These are phyloP conservation scores for Rachycentron canadum DNA, from an alignment of 2,797 vertebrate species.

Conservation along the genomic window DNA sequence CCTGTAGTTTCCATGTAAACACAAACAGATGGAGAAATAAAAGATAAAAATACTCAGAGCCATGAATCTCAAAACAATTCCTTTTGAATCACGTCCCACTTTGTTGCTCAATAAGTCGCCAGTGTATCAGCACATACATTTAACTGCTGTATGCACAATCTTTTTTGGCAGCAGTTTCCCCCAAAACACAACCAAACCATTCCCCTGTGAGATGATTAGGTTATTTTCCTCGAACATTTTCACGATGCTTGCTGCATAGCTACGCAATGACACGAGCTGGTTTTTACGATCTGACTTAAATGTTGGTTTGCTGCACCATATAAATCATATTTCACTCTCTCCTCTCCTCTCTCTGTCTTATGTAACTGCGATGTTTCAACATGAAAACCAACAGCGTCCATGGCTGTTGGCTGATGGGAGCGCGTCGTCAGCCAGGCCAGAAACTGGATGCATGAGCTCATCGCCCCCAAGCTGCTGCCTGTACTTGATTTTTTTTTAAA, in stretches of 20 bases:
- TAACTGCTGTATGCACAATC: background rate
- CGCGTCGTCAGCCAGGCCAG: conserved; percentile 18
- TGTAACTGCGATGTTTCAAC: conserved; percentile 49
- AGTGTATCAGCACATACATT: background rate
- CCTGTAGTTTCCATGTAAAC: conserved; percentile 65
- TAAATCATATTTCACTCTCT: conserved; percentile 62
- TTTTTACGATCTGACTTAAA: conserved; percentile 63
- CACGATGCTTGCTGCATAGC: conserved; percentile 43
- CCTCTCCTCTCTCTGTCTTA: conserved; percentile 34
- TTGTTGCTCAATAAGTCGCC: background rate
- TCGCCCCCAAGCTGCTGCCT: conserved; percentile 41
- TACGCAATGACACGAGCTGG: conserved; percentile 40
- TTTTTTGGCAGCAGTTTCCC: background rate
- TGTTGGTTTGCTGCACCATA: conserved; percentile 39
- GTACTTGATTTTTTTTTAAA: conserved; percentile 3
- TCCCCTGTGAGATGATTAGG: conserved; percentile 19
- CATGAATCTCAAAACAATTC: conserved; percentile 21
- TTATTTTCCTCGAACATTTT: conserved; percentile 17
- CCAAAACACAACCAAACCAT: conserved; percentile 31
- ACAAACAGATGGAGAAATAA: conserved; percentile 55
- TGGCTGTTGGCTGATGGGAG: conserved; percentile 40
- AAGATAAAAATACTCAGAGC: conserved; percentile 56
- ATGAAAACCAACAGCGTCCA: conserved; percentile 26
- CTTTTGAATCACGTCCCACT: conserved; percentile 8
- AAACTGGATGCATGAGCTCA: conserved; percentile 56